Evolutionary conservation across 1,140 invertebrate genomes (phyloP), one percentile per base, ranked within the genome.

Genomic region (Araneus ventricosus): DNA sequence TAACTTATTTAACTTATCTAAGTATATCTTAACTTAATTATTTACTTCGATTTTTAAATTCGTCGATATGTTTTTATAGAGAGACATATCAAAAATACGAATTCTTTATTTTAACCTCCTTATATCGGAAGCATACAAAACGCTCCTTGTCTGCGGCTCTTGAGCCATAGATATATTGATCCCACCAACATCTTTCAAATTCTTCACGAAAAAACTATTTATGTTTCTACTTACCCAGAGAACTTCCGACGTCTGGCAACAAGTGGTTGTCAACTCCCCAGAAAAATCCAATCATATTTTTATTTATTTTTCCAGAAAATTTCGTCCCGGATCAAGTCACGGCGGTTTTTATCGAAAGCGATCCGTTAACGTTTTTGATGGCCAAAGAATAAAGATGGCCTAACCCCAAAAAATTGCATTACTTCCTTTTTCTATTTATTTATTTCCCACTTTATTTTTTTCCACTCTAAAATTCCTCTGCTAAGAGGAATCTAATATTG

Each of bases 321-420:
- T 27, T 27, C 6, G 8, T 70, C 17, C 27, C 67, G 34, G 27
- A 34, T 34, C 67, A 14, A 70, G 8, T 70, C 34, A 30, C 8
- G n/a, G 6, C 24, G n/a, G 63, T 7, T 10, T 67, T 67, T 67
- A 27, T 67, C 24, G n/a, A 67, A 70, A 30, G 27, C 67, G 67
- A 70, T 70, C 67, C 67, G 67, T 30, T 70, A 70, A 70, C 67
- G 67, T 30, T 70, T 70, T 70, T 70, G 67, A 70, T 70, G 67
- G 7, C 67, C 3, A 30, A 27, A 70, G 27, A 34, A 70, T n/a
- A 30, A 70, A 70, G n/a, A n/a, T 27, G 27, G 17, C 24, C 24
- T 7, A 4, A 34, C 4, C 4, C 4, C 14, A 20, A 70, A 17
- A 70, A 70, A 70, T 34, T 30, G 63, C n/a, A 70, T 30, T 30